Percentiles rank a stretch among this genome's conserved stretches.
Evolutionary conservation across 2,113 vertebrate species (phyloP).

Genomic region (Nothobranchius furzeri): DNA sequence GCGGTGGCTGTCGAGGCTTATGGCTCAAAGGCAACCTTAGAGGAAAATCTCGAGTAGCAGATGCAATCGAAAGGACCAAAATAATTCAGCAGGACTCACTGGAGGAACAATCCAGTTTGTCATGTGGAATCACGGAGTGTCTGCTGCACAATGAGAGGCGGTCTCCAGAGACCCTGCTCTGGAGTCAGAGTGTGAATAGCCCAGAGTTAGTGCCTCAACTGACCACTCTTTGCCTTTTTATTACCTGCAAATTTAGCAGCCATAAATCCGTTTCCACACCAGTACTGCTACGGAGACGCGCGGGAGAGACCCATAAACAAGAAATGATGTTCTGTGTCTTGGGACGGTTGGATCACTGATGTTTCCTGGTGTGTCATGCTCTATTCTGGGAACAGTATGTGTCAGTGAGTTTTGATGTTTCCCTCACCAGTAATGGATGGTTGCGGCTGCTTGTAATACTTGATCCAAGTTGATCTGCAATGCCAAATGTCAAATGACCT

Average conservation of each 20-base stretch:
- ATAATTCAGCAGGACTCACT: conserved; percentile 76
- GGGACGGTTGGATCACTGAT: conserved; percentile 60
- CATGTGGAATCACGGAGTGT: conserved; percentile 75
- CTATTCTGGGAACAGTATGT: conserved; percentile 58
- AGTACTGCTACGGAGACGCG: conserved; percentile 31
- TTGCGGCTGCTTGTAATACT: conserved; percentile 32
- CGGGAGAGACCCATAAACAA: conserved; percentile 66
- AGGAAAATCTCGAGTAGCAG: conserved; percentile 73
- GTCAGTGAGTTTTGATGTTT: conserved; percentile 51
- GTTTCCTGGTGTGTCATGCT: conserved; percentile 50
- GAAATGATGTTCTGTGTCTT: conserved; percentile 60
- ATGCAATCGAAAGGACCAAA: conserved; percentile 73
- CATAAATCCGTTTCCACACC: conserved; percentile 72
- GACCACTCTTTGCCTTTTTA: conserved; percentile 67
- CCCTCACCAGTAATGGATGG: conserved; percentile 42
- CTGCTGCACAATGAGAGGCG: conserved; percentile 67
- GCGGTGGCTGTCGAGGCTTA: conserved; percentile 69
- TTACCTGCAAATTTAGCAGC: conserved; percentile 72
- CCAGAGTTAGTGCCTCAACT: conserved; percentile 68
- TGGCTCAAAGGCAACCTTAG: conserved; percentile 72
- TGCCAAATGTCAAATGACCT: conserved; percentile 14
- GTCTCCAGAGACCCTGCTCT: conserved; percentile 47
- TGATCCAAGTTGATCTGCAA: conserved; percentile 40
- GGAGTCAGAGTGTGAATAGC: conserved; percentile 71
- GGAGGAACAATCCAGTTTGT: conserved; percentile 78